Base-by-base conservation (phyloP, 2,113 vertebrate genomes). In the Calonectris borealis region DNA sequence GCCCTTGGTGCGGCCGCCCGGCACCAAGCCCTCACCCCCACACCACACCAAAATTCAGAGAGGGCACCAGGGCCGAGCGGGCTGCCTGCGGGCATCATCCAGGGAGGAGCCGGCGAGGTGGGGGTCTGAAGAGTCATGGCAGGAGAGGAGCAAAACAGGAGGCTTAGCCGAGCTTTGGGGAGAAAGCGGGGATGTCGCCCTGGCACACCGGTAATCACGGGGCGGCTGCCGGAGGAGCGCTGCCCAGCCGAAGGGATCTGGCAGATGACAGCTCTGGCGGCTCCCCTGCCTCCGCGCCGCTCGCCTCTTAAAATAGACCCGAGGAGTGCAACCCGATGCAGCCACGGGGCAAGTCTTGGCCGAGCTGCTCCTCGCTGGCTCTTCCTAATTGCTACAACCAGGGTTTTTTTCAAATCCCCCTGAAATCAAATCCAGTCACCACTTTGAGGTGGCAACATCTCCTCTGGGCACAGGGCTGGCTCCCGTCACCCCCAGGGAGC, bases 271-370 rank as follows among this genome's bases (percentile, higher is more conserved):
- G 64, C 42, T n/a, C 81, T 51, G 83, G 86, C 82, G 48, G 69
- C 66, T 66, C 48, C 69, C 82, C 80, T 19, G 7, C 32, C 36
- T 26, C 65, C 2, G 2, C 4, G 3, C 66, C 16, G 2, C 29
- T 68, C 4, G 2, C 46, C 65, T 90, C 96, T 68, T 73, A 95
- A 97, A 97, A 97, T 94, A 96, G 86, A 66, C 40, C 51, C 5
- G 7, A 26, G 83, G 40, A 57, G 34, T 14, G n/a, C 89, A 95
- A 94, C 90, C 71, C 1, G 62, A 81, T 46, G 70, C 73, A 79
- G 88, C 85, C 55, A 15, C 12, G 2, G 22, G 27, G 49, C 60
- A 48, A 42, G 25, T 9, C 61, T 25, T 72, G 83, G 60, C 87
- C 16, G 6, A 55, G 49, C 70, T 44, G 69, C 62, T 78, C 79